Evolutionary conservation across 2,113 vertebrate genomes (phyloP).

Genomic region (Oxygymnocypris stewartii): DNA sequence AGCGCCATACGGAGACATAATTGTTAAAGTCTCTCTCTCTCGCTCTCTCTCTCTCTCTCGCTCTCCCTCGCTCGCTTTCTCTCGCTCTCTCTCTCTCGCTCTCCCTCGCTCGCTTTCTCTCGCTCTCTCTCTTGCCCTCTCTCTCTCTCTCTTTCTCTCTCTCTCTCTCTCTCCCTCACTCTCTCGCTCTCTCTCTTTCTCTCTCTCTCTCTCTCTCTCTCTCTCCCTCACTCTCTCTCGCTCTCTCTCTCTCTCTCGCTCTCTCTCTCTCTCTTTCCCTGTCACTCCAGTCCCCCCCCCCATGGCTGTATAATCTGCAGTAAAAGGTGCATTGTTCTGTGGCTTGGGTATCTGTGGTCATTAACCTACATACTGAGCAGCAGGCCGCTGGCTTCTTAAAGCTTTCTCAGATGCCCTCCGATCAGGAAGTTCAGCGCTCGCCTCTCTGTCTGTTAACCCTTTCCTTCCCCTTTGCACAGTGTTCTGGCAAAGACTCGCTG

Average conservation of each 20-base stretch:
- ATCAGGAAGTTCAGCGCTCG: conserved; percentile 58
- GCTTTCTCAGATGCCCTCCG: conserved; percentile 47
- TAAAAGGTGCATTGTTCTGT: conserved; percentile 74
- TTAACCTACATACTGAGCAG: conserved; percentile 74
- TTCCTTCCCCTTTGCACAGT: conserved; percentile 13
- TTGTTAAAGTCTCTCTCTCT: conserved; percentile 1
- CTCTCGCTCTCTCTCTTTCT: not conserved
- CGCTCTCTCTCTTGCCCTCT: too few relatives aligned
- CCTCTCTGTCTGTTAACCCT: conserved; percentile 60
- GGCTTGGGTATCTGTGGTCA: conserved; percentile 66
- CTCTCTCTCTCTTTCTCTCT: too few relatives aligned
- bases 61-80: too few relatives aligned
- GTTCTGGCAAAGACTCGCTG: not conserved
- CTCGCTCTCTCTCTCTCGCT: too few relatives aligned
- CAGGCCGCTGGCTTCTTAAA: conserved; percentile 62
- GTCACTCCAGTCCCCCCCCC: not conserved
- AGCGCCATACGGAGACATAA: conserved; percentile 6
- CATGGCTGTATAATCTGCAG: conserved; percentile 64
- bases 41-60: not conserved
- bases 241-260: not conserved
- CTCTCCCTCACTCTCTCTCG: conserved; percentile 32
- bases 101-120: too few relatives aligned
- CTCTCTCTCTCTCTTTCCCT: too few relatives aligned
- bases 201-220: not conserved
- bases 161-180: too few relatives aligned